Conservation (phyloP, 2,797 vertebrate genomes). For the Mormyrus proboscirostris region DNA sequence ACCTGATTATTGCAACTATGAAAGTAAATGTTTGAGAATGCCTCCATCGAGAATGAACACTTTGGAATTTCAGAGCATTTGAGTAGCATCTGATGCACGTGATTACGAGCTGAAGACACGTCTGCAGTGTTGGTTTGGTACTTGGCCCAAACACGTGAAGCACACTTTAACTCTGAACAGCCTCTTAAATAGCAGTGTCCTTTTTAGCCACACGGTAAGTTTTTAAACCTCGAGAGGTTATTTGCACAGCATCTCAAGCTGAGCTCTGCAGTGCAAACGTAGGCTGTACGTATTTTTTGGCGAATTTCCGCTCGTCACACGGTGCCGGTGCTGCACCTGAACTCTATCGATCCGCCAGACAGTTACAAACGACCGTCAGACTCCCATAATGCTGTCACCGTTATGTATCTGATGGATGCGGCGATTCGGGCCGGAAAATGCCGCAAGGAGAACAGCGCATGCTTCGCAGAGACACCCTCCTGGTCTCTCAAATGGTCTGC, state of each 20-base stretch:
- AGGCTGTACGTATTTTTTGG: conserved; percentile 45
- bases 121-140: not conserved
- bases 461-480: conserved; percentile 44
- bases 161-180: not conserved
- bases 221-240: not conserved
- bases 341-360: conserved; percentile 80
- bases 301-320: conserved; percentile 74
- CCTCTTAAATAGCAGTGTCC: not conserved
- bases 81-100: not conserved
- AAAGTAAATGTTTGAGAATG: not conserved
- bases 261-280: not conserved
- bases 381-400: conserved; percentile 79
- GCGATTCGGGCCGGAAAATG: conserved; percentile 74
- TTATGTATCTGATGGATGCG: conserved; percentile 72
- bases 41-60: not conserved
- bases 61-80: not conserved
- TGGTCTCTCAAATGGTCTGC: not conserved
- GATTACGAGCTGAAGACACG: not conserved
- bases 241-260: not conserved
- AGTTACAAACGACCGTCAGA: conserved; percentile 80
- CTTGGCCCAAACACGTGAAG: not conserved
- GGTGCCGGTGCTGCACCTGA: conserved; percentile 72
- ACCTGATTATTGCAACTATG: not conserved
- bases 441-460: conserved; percentile 65
- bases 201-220: not conserved